Base-by-base conservation (phyloP, 2,888 invertebrate species). In the Rhorus exstirpatorius region DNA sequence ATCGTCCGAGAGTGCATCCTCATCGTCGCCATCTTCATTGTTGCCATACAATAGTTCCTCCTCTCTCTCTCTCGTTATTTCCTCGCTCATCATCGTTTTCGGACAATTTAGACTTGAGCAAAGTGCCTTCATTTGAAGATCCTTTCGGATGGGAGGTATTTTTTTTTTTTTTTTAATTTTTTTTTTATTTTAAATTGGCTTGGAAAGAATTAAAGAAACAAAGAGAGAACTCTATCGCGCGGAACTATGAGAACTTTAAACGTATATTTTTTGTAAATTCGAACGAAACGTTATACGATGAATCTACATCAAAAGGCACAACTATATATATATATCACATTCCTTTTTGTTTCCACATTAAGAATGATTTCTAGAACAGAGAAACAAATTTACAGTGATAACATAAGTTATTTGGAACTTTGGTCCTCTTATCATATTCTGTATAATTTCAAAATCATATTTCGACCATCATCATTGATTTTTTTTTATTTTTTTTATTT, bases 1-100 rank as follows among this genome's bases (percentile, higher is more conserved):
- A 76, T 90, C 91, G 77, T 91, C 91, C 0, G 89, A 91, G 8
- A 89, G 71, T 44, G 87, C 85, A 77, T 91, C 92, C 35, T 90
- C 90, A 58, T 91, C 91, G 78, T 91, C 92, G 60, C 89, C 88
- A 46, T 88, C 89, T 53, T 88, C 88, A 79, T 87, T 88, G 78
- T 84, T 86, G 76, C 68, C 86, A 81, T 87, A 90, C 78, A 91
- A 88, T 38, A 90, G 84, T 65, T 90, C 89, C 19, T 90, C 89
- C 78, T 89, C 90, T 79, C 88, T 88, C 74, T 91, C 88, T 79
- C 88, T 89, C 14, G 88, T 85, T 80, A 88, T 85, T 35, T 88
- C 86, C 67, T 89, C 86, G 74, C 85, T 85, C 79, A 86, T 85
- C 79, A 84, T 86, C 75, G 81, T 79, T 84, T 86, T 84, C 53